phyloP scores from a whole-genome alignment of 1,140 invertebrate species.

The Anthonomus grandis region DNA sequence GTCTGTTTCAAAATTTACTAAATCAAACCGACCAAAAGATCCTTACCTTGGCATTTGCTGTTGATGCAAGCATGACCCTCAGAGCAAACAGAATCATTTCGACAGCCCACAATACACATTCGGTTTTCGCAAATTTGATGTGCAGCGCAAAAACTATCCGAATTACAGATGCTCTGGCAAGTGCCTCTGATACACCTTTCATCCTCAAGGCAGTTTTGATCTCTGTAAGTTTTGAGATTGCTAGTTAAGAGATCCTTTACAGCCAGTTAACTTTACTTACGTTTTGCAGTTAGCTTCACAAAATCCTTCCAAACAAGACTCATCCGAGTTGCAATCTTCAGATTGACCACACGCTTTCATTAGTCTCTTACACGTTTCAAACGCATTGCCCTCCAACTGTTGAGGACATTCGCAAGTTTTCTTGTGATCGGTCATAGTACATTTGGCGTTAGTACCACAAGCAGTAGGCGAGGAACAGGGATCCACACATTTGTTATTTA shows the following conservation, averaged over 20 bases:
- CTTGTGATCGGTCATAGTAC: conserved; percentile 64
- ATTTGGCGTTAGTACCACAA: conserved; percentile 81
- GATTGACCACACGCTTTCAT: conserved; percentile 60
- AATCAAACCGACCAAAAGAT: too few relatives aligned
- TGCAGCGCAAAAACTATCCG: conserved; percentile 71
- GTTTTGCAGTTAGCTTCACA: conserved; percentile 73
- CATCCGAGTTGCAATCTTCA: conserved; percentile 63
- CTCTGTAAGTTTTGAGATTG: too few relatives aligned
- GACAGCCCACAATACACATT: conserved; percentile 79
- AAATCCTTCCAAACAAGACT: conserved; percentile 68
- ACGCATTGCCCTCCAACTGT: conserved; percentile 71
- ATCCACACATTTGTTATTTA: conserved; percentile 73
- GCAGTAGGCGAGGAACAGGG: conserved; percentile 69
- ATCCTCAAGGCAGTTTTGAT: conserved; percentile 75
- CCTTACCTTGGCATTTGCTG: conserved; percentile 72
- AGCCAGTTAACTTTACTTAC: too few relatives aligned
- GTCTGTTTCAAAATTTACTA: too few relatives aligned
- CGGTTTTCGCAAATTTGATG: conserved; percentile 85
- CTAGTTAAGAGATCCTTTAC: too few relatives aligned
- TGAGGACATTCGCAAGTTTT: conserved; percentile 71
- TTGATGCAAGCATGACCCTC: conserved; percentile 73
- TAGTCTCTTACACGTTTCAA: conserved; percentile 66
- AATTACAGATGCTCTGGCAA: conserved; percentile 81
- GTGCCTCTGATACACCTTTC: conserved; percentile 78
- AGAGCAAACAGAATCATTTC: conserved; percentile 75